Conservation (phyloP, 2,888 invertebrate genomes). For the Caenorhabditis sp. region DNA sequence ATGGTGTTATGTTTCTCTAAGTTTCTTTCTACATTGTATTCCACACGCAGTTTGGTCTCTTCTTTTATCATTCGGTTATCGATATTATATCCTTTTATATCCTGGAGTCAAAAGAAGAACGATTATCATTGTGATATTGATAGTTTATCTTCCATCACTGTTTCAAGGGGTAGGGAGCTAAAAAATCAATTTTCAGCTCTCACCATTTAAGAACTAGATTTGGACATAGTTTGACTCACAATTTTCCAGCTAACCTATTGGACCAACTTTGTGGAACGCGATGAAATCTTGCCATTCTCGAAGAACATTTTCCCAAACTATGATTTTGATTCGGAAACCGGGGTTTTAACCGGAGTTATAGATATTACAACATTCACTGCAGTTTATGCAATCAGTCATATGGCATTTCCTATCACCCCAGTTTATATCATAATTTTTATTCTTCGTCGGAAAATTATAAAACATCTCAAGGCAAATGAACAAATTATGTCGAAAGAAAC, state of each 20-base stretch:
- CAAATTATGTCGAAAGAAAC: constrained; percentile 30
- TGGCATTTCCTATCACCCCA: constrained; percentile 35
- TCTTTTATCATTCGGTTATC: constrained; percentile 25
- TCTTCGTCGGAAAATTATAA: too few relatives aligned
- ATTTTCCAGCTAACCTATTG: constrained; percentile 21
- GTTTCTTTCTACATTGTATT: constrained; percentile 21
- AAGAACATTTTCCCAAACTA: constrained; percentile 18
- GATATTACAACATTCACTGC: constrained; percentile 14
- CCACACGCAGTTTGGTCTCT: constrained; percentile 34
- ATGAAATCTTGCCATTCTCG: constrained; percentile 14
- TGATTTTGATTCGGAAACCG: constrained; percentile 10
- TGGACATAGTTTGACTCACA: too few relatives aligned
- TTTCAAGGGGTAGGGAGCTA: constrained; percentile 21
- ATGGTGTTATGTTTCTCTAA: constrained; percentile 19
- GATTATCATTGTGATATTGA: constrained; percentile 1
- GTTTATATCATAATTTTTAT: constrained; percentile 36
- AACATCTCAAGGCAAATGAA: constrained; percentile 11
- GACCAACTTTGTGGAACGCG: constrained; percentile 23
- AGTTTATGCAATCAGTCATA: constrained; percentile 20
- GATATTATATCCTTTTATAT: constrained; percentile 19
- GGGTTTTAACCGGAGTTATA: constrained; percentile 19
- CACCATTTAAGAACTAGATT: too few relatives aligned
- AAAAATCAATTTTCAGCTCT: too few relatives aligned
- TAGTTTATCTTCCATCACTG: constrained; percentile 23
- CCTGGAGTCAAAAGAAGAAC: constrained; percentile 2